These are phyloP conservation scores for Cryptotis parvus DNA, from an alignment of 2,113 vertebrate species.

Conservation along the genomic window DNA sequence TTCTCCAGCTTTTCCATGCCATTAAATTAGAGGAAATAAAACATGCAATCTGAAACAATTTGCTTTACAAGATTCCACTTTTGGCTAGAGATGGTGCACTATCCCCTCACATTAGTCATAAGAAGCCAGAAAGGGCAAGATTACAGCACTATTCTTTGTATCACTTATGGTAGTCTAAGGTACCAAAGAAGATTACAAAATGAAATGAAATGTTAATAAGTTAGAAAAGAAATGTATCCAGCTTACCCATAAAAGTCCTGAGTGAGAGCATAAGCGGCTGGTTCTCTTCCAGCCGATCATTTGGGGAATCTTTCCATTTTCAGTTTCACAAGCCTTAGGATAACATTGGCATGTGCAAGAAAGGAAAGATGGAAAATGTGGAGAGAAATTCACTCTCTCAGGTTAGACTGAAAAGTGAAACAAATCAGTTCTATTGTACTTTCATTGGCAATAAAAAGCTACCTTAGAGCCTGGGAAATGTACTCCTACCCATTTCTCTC, in stretches of 20 bases:
- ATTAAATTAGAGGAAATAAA: neutral
- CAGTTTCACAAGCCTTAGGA: neutral
- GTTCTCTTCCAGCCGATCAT: neutral
- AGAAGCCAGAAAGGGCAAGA: neutral
- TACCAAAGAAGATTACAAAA: too few relatives aligned
- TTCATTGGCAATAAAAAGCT: neutral
- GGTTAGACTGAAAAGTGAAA: neutral
- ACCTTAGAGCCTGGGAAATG: neutral
- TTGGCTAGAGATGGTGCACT: neutral
- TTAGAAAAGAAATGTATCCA: neutral
- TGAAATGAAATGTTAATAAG: neutral
- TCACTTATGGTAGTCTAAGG: neutral
- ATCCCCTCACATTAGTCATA: neutral
- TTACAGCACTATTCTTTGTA: neutral
- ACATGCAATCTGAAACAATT: neutral
- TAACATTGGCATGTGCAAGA: neutral
- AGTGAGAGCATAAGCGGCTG: neutral
- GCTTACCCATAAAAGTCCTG: neutral
- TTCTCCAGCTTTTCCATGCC: neutral
- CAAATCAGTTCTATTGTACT: neutral
- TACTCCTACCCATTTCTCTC: neutral
- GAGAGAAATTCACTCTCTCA: neutral
- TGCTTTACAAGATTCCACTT: neutral
- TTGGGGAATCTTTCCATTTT: neutral
- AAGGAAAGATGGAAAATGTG: neutral